Base-by-base conservation (phyloP, 2,888 invertebrate species). In the Acanthoscelides obtectus region DNA sequence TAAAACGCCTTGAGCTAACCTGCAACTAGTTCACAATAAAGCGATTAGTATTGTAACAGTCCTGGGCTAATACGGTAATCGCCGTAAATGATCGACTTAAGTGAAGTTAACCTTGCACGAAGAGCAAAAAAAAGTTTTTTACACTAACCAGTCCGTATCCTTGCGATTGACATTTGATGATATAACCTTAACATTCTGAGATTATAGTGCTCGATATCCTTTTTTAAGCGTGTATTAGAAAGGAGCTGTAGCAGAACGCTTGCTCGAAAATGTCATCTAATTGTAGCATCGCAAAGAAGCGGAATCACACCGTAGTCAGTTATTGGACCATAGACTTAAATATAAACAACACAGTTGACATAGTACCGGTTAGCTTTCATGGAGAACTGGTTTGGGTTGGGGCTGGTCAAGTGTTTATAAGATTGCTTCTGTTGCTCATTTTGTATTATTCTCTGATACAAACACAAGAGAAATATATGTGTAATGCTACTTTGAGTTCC, bases 121-220 rank as follows among this genome's bases (percentile, higher is more conserved):
- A 72, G 72, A 72, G 71, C 69, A 68, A 71, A 69, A 69, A 75
- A 70, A 72, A 20, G 19, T 21, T 69, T 72, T 67, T 70, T 72
- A 64, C 68, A 72, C 63, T 45, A 69, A 69, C 65, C 21, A 66
- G 22, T 65, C 66, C 66, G 21, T 72, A 70, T 68, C 74, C 74
- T 73, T 76, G 72, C 64, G 73, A 74, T 74, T 74, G 74, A 74
- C 74, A 74, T 76, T 76, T 73, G 70, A 72, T 71, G 73, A 70
- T 74, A 70, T 72, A 73, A 74, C 73, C 74, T 76, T 72, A 72
- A 69, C 74, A 76, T 73, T 76, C 69, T 70, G 72, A 73, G 71
- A 71, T 71, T 67, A 72, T 67, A 71, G 66, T 66, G 22, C 20
- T 66, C 22, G 22, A 66, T 22, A 21, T 66, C 66, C 66, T 66